phyloP scores from a whole-genome alignment of 2,113 vertebrate species.

The Dasyprocta punctata region DNA sequence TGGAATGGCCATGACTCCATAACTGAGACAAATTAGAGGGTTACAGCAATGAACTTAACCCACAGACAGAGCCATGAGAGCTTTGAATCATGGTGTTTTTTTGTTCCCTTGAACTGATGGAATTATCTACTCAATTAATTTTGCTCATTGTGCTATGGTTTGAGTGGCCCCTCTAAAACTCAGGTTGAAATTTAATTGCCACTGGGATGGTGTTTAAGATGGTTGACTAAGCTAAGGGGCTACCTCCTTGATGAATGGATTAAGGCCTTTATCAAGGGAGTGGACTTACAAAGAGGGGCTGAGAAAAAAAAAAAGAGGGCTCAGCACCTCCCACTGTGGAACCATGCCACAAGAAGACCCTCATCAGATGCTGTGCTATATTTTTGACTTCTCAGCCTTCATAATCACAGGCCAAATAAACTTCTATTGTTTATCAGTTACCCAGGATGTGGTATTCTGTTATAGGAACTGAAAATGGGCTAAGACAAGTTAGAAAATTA shows the following conservation, averaged over 20 bases:
- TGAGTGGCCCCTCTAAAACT: background rate
- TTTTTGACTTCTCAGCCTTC: background rate
- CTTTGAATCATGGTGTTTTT: background rate
- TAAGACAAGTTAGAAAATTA: background rate
- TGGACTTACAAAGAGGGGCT: background rate
- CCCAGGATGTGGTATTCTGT: background rate
- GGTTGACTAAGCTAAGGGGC: background rate
- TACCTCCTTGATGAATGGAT: background rate
- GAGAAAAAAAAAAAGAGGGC: background rate
- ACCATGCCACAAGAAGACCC: background rate
- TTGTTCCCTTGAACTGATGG: background rate
- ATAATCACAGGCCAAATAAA: background rate
- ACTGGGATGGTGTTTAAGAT: no score
- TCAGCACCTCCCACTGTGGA: background rate
- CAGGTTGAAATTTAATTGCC: background rate
- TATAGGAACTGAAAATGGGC: background rate
- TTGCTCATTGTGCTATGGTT: background rate
- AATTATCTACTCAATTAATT: conserved; percentile 35
- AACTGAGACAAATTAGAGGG: conserved; percentile 13
- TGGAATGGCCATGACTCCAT: background rate
- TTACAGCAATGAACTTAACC: background rate
- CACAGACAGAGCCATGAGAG: background rate
- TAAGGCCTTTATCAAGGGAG: background rate
- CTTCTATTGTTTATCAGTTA: background rate
- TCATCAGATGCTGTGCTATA: background rate